phyloP scores from a whole-genome alignment of 2,888 invertebrate genomes.

The Anthrax anthrax region DNA sequence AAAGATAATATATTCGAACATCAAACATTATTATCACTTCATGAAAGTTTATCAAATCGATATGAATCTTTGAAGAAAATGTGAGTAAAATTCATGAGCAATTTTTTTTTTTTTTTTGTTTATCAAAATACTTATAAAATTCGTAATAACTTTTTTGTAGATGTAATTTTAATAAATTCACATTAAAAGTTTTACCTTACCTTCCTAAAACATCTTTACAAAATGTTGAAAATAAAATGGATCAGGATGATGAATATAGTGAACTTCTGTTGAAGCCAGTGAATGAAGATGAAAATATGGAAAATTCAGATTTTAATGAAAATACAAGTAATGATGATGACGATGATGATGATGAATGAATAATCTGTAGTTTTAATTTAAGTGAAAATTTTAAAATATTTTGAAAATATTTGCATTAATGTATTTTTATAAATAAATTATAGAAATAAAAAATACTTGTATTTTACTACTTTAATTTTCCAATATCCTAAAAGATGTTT shows the following conservation, averaged over 20 bases:
- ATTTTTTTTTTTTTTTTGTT: neutral
- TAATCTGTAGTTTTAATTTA: too few relatives aligned
- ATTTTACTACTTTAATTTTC: too few relatives aligned
- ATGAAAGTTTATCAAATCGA: conserved; percentile 64
- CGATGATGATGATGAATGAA: conserved; percentile 13
- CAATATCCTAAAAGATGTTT: too few relatives aligned
- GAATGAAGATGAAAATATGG: conserved; percentile 11
- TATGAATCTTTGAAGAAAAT: conserved; percentile 71
- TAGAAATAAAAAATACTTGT: too few relatives aligned
- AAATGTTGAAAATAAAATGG: conserved; percentile 23
- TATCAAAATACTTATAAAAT: conserved; percentile 13
- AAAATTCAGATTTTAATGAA: conserved; percentile 1
- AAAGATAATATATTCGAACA: conserved; percentile 43
- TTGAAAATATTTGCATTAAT: too few relatives aligned
- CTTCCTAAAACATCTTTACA: conserved; percentile 25
- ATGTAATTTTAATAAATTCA: conserved; percentile 82
- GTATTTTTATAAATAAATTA: too few relatives aligned
- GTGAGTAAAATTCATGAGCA: conserved; percentile 41
- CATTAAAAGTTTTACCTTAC: conserved; percentile 51
- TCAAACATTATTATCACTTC: conserved; percentile 53
- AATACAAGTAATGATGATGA: conserved; percentile 20
- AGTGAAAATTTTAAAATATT: too few relatives aligned
- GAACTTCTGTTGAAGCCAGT: conserved; percentile 18
- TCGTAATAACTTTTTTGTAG: conserved; percentile 37
- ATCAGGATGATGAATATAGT: conserved; percentile 20